A percentile compares a stretch with the other conserved stretches of the same genome.
Conservation (phyloP, 2,797 vertebrate genomes). For the Melanotaenia pygmaea region DNA sequence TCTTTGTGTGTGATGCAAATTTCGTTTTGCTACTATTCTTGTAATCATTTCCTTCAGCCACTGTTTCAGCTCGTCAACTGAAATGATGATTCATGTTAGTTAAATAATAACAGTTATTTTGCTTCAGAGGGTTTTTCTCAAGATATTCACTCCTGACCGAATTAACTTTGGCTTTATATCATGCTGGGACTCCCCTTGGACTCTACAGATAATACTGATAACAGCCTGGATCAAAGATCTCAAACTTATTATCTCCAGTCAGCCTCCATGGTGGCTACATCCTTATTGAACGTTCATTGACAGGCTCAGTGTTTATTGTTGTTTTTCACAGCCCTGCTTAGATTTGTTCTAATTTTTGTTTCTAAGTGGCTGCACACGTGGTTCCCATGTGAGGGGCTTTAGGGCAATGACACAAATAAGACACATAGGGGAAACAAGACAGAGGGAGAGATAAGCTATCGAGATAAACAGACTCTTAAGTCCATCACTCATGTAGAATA, state of each 20-base stretch:
- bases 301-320: constrained; percentile 44
- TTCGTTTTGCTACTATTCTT: constrained; percentile 29
- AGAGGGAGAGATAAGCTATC: constrained; percentile 32
- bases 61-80: constrained; percentile 9
- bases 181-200: background rate
- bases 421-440: constrained; percentile 19
- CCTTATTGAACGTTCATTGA: constrained; percentile 56
- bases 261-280: constrained; percentile 40
- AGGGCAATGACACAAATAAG: constrained; percentile 69
- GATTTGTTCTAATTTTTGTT: constrained; percentile 74
- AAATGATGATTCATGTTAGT: constrained; percentile 1
- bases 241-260: constrained; percentile 53
- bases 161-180: constrained; percentile 7
- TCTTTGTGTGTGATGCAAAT: constrained; percentile 46
- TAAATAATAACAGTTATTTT: constrained; percentile 5
- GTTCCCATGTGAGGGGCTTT: constrained; percentile 75
- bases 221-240: constrained; percentile 37
- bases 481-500: constrained; percentile 43
- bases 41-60: constrained; percentile 17
- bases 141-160: background rate
- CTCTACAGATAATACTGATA: constrained; percentile 47
- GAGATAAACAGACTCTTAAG: constrained; percentile 43
- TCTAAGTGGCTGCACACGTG: constrained; percentile 69
- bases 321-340: constrained; percentile 58
- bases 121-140: background rate